phyloP scores from a whole-genome alignment of 2,113 vertebrate species.

The Nansenia antarctica region DNA sequence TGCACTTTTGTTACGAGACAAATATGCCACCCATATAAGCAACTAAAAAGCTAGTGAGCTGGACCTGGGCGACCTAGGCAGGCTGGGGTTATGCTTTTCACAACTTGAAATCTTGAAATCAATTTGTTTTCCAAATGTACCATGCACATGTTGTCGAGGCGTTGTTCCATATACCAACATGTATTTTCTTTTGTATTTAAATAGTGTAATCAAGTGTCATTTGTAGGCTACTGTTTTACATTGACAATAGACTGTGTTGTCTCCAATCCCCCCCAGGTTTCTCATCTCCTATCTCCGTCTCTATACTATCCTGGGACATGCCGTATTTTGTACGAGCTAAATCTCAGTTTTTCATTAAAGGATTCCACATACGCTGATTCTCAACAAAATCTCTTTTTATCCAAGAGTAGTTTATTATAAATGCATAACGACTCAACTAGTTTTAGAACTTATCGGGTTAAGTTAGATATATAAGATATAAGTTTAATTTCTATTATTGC shows the following conservation, averaged over 20 bases:
- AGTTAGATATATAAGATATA: not conserved
- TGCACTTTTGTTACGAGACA: not conserved
- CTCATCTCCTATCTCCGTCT: slow-evolving; percentile 6
- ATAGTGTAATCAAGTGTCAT: not conserved
- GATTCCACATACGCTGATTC: not conserved
- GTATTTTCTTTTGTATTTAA: not conserved
- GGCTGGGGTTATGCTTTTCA: not conserved
- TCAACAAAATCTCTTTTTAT: not conserved
- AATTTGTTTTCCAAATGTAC: not conserved
- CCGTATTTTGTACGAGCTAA: slow-evolving; percentile 3
- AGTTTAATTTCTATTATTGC: not conserved
- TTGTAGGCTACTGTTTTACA: not conserved
- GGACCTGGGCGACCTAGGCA: not conserved
- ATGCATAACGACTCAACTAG: not conserved
- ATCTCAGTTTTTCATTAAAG: slow-evolving; percentile 3
- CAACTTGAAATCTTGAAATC: not conserved
- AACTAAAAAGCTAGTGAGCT: not conserved
- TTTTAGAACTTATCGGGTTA: not conserved
- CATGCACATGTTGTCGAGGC: not conserved
- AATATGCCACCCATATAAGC: not conserved
- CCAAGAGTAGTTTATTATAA: not conserved
- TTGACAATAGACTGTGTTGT: not conserved
- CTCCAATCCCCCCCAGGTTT: slow-evolving; percentile 7
- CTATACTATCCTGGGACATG: slow-evolving; percentile 19
- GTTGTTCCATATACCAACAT: not conserved